Evolutionary conservation across 2,888 invertebrate species (phyloP).

Genomic region (Epistrophe grossulariae): DNA sequence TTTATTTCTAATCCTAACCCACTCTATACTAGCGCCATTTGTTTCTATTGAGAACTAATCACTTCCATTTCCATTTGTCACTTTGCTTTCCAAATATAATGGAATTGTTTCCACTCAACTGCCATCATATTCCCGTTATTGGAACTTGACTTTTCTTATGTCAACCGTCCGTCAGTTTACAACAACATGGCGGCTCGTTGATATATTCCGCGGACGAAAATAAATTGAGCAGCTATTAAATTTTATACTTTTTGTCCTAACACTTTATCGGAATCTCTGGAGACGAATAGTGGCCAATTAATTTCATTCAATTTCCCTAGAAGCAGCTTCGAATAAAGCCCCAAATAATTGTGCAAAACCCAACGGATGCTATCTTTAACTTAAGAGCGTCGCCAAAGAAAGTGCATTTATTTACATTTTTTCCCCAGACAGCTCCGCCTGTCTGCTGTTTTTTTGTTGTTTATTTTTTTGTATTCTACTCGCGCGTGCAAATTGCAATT

Average conservation of each 20-base stretch:
- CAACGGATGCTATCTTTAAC: slow-evolving; percentile 38
- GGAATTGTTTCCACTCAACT: slow-evolving; percentile 33
- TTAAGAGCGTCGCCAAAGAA: slow-evolving; percentile 44
- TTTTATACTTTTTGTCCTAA: slow-evolving; percentile 23
- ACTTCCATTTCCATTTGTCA: slow-evolving; percentile 14
- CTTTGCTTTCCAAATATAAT: neutral
- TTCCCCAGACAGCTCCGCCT: slow-evolving; percentile 3
- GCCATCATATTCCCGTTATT: slow-evolving; percentile 25
- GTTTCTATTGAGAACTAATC: neutral
- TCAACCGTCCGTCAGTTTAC: slow-evolving; percentile 64
- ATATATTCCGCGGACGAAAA: slow-evolving; percentile 33
- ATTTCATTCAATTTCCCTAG: neutral
- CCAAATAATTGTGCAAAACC: slow-evolving; percentile 5
- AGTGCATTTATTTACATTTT: slow-evolving; percentile 71
- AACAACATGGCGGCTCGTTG: slow-evolving; percentile 66
- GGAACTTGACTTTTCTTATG: slow-evolving; percentile 52
- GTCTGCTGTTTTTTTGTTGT: slow-evolving; percentile 40
- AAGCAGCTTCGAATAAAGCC: slow-evolving; percentile 1
- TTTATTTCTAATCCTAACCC: neutral
- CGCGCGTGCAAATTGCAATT: slow-evolving; percentile 45
- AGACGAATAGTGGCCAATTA: slow-evolving; percentile 24
- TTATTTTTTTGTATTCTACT: slow-evolving; percentile 44
- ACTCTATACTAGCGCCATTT: slow-evolving; percentile 3
- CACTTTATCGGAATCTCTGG: slow-evolving; percentile 41
- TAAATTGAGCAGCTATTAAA: slow-evolving; percentile 25